These are phyloP conservation scores for Malurus splendens DNA, from an alignment of 2,797 vertebrate genomes.

Conservation along the genomic window DNA sequence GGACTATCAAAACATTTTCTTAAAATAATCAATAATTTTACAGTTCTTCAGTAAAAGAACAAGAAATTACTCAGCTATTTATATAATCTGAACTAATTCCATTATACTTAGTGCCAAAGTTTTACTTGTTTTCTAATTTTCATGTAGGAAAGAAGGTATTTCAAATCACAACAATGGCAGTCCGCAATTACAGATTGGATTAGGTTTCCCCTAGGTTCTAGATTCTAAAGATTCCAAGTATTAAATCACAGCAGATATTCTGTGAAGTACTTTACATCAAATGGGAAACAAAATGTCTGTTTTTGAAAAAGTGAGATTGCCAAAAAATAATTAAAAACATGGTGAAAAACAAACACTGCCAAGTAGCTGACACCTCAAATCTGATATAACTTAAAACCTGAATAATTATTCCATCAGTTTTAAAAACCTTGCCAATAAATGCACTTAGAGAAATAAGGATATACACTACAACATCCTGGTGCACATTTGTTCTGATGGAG, in stretches of 20 bases:
- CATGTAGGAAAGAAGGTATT: conserved; percentile 24
- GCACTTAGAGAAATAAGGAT: background rate
- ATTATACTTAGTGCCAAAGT: conserved; percentile 13
- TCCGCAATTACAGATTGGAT: conserved; percentile 31
- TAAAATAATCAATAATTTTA: background rate
- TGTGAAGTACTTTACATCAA: conserved; percentile 56
- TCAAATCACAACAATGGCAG: background rate
- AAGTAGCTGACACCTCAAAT: conserved; percentile 48
- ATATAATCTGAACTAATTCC: conserved; percentile 18
- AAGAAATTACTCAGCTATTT: background rate
- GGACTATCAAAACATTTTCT: background rate
- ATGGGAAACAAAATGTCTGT: conserved; percentile 48
- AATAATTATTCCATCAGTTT: background rate
- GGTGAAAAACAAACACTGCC: conserved; percentile 34
- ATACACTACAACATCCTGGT: background rate
- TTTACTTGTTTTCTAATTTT: conserved; percentile 42
- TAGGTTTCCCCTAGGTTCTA: conserved; percentile 30
- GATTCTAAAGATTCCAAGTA: conserved; percentile 49
- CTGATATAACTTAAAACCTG: conserved; percentile 10
- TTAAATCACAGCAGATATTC: conserved; percentile 43
- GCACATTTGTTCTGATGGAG: background rate
- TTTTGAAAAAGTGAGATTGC: conserved; percentile 34
- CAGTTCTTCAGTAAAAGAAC: background rate
- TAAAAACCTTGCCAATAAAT: background rate
- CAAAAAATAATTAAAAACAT: conserved; percentile 54